Percentiles rank a stretch among this genome's conserved stretches.
Conservation (phyloP, 1,140 invertebrate species). For the Micrasema longulum region DNA sequence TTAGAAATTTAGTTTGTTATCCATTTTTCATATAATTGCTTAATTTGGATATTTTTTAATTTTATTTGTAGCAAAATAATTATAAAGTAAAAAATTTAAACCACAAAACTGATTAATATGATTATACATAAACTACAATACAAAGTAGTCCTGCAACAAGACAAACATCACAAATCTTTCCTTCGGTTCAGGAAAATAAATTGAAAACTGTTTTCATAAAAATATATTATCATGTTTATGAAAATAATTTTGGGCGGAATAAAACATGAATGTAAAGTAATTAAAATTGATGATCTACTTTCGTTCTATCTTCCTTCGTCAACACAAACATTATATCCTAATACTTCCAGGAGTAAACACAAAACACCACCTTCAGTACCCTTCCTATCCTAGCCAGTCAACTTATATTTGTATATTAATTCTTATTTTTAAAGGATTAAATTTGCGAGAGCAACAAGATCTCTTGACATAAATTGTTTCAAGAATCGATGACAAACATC, state of each 20-base stretch:
- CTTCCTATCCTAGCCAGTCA: conserved; percentile 28
- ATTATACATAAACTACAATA: no score
- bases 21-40: no score
- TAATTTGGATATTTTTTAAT: no score
- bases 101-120: no score
- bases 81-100: no score
- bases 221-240: no score
- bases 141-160: no score
- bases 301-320: neutral
- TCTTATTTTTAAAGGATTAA: neutral
- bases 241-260: conserved; percentile 26
- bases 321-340: neutral
- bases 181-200: no score
- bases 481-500: neutral
- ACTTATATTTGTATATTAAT: conserved; percentile 17
- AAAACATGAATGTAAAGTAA: conserved; percentile 13
- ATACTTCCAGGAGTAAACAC: conserved; percentile 1
- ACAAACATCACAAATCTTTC: no score
- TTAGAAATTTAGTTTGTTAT: no score
- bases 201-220: no score
- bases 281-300: neutral
- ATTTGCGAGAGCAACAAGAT: neutral
- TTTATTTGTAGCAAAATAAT: no score
- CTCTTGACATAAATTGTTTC: neutral
- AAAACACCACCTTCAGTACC: neutral